A percentile compares a stretch with the other conserved stretches of the same genome.
These are phyloP conservation scores for Dendroctonus valens DNA, from an alignment of 1,140 invertebrate species.

Conservation along the genomic window DNA sequence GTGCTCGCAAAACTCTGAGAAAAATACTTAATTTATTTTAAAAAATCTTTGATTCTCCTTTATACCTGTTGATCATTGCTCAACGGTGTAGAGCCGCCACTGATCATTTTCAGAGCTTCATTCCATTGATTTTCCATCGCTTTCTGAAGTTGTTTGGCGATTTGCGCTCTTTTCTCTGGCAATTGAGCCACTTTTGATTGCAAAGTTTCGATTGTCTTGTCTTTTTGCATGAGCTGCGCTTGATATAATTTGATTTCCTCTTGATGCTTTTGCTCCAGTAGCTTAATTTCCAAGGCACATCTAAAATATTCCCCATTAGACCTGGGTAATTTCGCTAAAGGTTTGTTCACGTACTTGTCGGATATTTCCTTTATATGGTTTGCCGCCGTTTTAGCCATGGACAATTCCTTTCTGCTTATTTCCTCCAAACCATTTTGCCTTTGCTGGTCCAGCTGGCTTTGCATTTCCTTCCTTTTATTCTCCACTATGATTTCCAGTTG, in stretches of 20 bases:
- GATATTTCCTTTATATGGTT: slow-evolving; percentile 69
- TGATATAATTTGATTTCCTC: slow-evolving; percentile 70
- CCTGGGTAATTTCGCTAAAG: slow-evolving; percentile 5
- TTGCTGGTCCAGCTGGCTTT: slow-evolving; percentile 67
- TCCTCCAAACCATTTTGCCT: slow-evolving; percentile 64
- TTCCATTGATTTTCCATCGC: slow-evolving; percentile 80
- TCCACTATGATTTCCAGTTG: slow-evolving; percentile 75
- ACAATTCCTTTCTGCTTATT: slow-evolving; percentile 62
- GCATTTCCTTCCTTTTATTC: slow-evolving; percentile 74
- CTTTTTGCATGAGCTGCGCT: slow-evolving; percentile 64
- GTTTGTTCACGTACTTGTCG: slow-evolving; percentile 62
- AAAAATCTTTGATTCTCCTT: slow-evolving; percentile 3
- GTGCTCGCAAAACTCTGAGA: neutral
- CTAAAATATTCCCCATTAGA: slow-evolving; percentile 47
- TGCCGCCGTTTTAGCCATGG: slow-evolving; percentile 66
- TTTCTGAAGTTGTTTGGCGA: slow-evolving; percentile 70
- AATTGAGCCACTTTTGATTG: slow-evolving; percentile 60
- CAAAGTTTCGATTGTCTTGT: slow-evolving; percentile 62
- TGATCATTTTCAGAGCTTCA: slow-evolving; percentile 71
- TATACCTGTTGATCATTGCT: slow-evolving; percentile 25
- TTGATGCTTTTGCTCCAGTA: slow-evolving; percentile 74
- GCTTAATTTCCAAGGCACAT: slow-evolving; percentile 68
- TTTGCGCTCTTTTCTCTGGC: slow-evolving; percentile 57
- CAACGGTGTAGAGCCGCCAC: slow-evolving; percentile 39
- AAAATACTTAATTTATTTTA: slow-evolving; percentile 6